Evolutionary conservation across 2,888 invertebrate genomes (phyloP).

Genomic region (Tuberolachnus salignus): DNA sequence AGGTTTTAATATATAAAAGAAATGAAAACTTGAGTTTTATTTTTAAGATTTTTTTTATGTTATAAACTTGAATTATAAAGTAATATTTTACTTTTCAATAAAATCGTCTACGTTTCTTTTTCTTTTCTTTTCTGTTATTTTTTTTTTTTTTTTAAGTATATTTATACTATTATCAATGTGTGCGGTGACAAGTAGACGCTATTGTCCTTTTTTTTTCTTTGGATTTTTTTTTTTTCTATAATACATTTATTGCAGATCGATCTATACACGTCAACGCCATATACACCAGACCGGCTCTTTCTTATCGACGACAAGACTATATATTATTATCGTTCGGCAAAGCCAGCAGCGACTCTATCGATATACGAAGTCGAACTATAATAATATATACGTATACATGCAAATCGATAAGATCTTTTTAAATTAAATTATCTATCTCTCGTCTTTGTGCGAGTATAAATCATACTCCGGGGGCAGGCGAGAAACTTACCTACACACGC

Average conservation of each 20-base stretch:
- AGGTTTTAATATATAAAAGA: too few species aligned
- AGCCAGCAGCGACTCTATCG: conserved; percentile 1
- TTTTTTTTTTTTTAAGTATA: not conserved
- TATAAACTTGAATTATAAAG: too few species aligned
- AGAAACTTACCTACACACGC: too few species aligned
- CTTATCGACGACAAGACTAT: conserved; percentile 29
- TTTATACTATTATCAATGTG: not conserved
- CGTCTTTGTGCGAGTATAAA: conserved; percentile 9
- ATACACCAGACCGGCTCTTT: not conserved
- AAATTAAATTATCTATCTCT: conserved; percentile 23
- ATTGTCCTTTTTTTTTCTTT: not conserved
- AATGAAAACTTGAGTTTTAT: too few species aligned
- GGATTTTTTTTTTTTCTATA: conserved; percentile 7
- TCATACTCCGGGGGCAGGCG: not conserved
- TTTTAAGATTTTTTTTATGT: too few species aligned
- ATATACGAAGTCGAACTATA: not conserved
- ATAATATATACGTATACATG: not conserved
- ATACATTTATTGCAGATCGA: conserved; percentile 27
- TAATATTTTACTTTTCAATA: not conserved
- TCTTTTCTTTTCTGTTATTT: not conserved
- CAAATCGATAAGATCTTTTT: conserved; percentile 9
- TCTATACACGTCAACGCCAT: conserved; percentile 29
- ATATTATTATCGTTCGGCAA: conserved; percentile 5
- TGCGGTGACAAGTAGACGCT: not conserved
- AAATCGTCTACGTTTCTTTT: not conserved